phyloP scores from a whole-genome alignment of 2,797 vertebrate species.

The Peromyscus aztecus region DNA sequence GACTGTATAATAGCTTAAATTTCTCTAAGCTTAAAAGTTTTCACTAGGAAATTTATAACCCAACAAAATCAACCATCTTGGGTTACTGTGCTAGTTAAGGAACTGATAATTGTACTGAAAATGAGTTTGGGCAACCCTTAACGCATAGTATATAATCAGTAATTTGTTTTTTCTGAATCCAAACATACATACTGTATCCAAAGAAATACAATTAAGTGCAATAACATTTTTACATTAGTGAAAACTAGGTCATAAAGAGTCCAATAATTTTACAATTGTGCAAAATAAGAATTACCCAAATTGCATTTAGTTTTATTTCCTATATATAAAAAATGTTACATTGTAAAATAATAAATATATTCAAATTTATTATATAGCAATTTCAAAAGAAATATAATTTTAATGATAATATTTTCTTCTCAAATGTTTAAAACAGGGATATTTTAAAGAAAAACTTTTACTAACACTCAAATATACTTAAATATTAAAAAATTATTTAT shows the following conservation, averaged over 20 bases:
- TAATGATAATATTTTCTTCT: background rate
- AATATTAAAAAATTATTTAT: background rate
- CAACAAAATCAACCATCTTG: background rate
- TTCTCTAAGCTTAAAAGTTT: background rate
- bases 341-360: background rate
- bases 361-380: background rate
- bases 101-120: background rate
- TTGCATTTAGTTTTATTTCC: slow-evolving; percentile 26
- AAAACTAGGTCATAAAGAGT: background rate
- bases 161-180: background rate
- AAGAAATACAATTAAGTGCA: background rate
- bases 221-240: background rate
- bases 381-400: background rate
- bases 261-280: background rate
- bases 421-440: background rate
- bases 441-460: slow-evolving; percentile 17
- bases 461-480: background rate
- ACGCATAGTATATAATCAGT: background rate
- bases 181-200: background rate
- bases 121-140: background rate
- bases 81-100: background rate
- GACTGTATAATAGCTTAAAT: background rate
- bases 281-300: slow-evolving; percentile 23
- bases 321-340: background rate
- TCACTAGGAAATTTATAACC: background rate